Percentiles rank a stretch among this genome's conserved stretches.
Conservation (phyloP, 2,113 vertebrate species). For the Tupaia tana region DNA sequence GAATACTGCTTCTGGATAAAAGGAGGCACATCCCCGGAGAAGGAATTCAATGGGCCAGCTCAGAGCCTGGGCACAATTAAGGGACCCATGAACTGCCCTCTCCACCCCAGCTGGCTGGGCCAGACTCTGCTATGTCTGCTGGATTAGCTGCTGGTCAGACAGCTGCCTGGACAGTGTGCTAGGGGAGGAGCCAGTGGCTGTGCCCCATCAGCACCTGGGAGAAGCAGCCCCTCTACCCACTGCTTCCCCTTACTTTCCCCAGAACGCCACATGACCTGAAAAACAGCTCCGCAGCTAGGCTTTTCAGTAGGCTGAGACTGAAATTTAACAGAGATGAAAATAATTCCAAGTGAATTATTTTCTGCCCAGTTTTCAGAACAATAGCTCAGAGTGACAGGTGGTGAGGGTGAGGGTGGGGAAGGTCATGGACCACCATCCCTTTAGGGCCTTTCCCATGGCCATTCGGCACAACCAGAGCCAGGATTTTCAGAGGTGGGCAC, state of each 20-base stretch:
- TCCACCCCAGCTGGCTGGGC: background rate
- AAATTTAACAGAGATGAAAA: slow-evolving; percentile 77
- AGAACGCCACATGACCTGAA: slow-evolving; percentile 53
- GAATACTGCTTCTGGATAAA: background rate
- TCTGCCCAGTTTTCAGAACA: slow-evolving; percentile 58
- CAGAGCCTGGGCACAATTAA: background rate
- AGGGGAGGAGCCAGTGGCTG: background rate
- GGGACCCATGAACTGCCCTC: background rate
- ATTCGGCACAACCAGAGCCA: rapidly evolving
- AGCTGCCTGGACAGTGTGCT: background rate
- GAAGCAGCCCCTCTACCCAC: background rate
- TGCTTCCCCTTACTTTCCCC: slow-evolving; percentile 17
- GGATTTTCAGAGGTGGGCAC: background rate
- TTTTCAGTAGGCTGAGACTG: slow-evolving; percentile 54
- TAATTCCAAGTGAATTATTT: slow-evolving; percentile 72
- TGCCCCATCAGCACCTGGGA: background rate
- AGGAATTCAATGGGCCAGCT: background rate
- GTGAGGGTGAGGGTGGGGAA: background rate
- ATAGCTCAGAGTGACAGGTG: slow-evolving; percentile 36
- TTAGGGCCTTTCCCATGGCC: background rate
- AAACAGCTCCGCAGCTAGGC: slow-evolving; percentile 30
- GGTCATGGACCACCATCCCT: background rate
- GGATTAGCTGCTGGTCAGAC: background rate
- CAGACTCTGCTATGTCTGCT: background rate
- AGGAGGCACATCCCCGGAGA: background rate